Evolutionary conservation across 1,140 invertebrate genomes (phyloP).

Genomic region (Halictus rubicundus): DNA sequence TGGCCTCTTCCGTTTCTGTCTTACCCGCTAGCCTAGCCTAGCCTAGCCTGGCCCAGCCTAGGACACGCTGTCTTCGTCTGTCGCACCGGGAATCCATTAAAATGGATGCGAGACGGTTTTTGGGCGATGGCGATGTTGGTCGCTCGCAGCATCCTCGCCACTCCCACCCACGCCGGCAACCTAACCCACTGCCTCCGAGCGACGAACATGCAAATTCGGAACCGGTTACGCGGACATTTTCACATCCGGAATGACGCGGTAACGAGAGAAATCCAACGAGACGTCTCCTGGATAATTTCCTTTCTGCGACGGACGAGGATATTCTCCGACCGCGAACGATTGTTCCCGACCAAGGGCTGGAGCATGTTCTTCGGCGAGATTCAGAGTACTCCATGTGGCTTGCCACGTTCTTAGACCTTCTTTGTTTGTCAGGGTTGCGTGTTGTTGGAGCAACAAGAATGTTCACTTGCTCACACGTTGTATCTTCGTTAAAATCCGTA

Average conservation of each 20-base stretch:
- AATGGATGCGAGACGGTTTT: constrained; percentile 64
- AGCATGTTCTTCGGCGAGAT: background rate
- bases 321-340: constrained; percentile 36
- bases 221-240: constrained; percentile 66
- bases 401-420: background rate
- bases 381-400: too few relatives aligned
- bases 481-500: too few relatives aligned
- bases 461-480: too few relatives aligned
- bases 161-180: constrained; percentile 19
- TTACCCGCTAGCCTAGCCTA: too few relatives aligned
- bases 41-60: background rate
- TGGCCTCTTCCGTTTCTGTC: background rate
- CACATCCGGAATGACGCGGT: constrained; percentile 64
- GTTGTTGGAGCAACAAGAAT: too few relatives aligned
- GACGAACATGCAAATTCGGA: constrained; percentile 65
- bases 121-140: constrained; percentile 46
- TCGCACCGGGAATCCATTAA: constrained; percentile 53
- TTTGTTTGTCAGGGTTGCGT: too few relatives aligned
- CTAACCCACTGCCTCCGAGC: constrained; percentile 50
- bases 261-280: constrained; percentile 67
- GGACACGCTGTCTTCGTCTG: background rate
- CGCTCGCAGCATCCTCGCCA: constrained; percentile 45
- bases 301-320: constrained; percentile 51
- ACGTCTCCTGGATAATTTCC: constrained; percentile 68
- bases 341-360: constrained; percentile 24